A percentile compares a stretch with the other conserved stretches of the same genome.
Conservation (phyloP, 2,888 invertebrate species). For the Cantharis rufa region DNA sequence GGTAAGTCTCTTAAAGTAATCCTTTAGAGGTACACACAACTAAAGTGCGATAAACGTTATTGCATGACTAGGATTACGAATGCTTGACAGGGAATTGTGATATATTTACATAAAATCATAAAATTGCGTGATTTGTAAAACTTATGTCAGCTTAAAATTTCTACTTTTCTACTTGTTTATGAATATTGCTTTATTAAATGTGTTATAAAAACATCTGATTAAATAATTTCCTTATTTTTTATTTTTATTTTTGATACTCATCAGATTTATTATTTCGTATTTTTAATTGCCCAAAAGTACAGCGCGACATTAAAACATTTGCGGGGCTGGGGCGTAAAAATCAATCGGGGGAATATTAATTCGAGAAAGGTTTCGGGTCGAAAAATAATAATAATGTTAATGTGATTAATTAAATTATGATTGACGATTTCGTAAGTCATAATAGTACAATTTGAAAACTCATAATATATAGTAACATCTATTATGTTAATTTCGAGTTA, state of each 20-base stretch:
- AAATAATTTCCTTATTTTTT: conserved; percentile 1
- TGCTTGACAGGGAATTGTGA: conserved; percentile 20
- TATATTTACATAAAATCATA: conserved; percentile 28
- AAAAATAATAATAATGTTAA: neutral
- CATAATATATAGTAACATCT: neutral
- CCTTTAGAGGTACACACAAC: conserved; percentile 19
- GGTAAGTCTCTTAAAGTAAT: conserved; percentile 19
- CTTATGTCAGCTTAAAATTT: conserved; percentile 3
- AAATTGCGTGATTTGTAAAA: conserved; percentile 25
- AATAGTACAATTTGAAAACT: neutral
- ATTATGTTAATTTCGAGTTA: neutral
- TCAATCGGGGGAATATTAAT: no score
- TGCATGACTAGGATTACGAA: conserved; percentile 26
- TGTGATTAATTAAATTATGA: neutral
- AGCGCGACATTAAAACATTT: neutral
- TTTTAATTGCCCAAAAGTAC: neutral
- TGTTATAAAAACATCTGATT: conserved; percentile 5
- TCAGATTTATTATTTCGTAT: neutral
- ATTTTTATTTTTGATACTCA: neutral
- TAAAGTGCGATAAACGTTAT: conserved; percentile 23
- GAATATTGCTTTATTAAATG: conserved; percentile 3
- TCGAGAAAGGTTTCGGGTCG: no score
- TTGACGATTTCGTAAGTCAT: neutral
- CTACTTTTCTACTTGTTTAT: neutral
- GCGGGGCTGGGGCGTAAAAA: no score